Evolutionary conservation across 1,140 invertebrate genomes (phyloP).

Genomic region (Anoplolepis gracilipes): DNA sequence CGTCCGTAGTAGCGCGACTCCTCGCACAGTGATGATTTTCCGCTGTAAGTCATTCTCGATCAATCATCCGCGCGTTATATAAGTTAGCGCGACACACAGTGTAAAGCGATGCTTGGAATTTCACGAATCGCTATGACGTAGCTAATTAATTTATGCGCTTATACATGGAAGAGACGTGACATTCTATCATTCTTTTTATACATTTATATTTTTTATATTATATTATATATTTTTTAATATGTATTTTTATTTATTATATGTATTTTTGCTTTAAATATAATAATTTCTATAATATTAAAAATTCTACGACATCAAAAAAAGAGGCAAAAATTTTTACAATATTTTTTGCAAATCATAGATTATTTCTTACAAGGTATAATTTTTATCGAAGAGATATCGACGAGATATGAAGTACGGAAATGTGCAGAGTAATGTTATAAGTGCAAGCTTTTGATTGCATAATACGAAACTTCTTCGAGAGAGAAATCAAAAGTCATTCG

Average conservation of each 20-base stretch:
- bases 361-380: background rate
- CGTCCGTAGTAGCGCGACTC: conserved; percentile 65
- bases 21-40: conserved; percentile 60
- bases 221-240: background rate
- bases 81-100: conserved; percentile 13
- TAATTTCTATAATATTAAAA: background rate
- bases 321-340: background rate
- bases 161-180: background rate
- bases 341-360: background rate
- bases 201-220: too few relatives aligned
- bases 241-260: too few relatives aligned
- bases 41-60: conserved; percentile 58
- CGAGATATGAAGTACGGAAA: conserved; percentile 6
- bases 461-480: background rate
- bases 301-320: background rate
- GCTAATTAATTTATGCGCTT: background rate
- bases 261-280: background rate
- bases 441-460: background rate
- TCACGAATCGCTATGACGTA: background rate
- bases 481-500: background rate
- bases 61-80: background rate
- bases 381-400: background rate
- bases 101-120: conserved; percentile 43
- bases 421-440: background rate
- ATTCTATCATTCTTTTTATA: background rate